Conservation (phyloP, 1,140 invertebrate genomes). For the Zophobas morio region DNA sequence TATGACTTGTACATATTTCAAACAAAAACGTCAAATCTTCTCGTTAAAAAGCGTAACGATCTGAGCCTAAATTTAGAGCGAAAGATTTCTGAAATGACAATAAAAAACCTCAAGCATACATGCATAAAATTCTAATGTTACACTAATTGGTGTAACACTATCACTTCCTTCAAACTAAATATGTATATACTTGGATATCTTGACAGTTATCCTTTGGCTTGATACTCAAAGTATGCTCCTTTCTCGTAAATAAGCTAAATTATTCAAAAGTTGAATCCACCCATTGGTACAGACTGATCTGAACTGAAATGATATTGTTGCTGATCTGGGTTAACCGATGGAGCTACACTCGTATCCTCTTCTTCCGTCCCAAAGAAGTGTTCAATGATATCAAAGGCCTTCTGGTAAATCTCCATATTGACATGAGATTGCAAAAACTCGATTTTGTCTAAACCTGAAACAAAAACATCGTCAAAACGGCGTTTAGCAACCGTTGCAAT, state of each 20-base stretch:
- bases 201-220: conserved; percentile 23
- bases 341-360: conserved; percentile 88
- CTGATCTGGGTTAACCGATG: conserved; percentile 82
- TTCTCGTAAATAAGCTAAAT: conserved; percentile 19
- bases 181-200: conserved; percentile 3
- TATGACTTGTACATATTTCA: neutral
- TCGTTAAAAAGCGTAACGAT: neutral
- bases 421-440: conserved; percentile 97
- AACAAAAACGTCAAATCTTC: neutral
- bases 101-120: conserved; percentile 34
- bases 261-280: conserved; percentile 83
- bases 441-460: conserved; percentile 94
- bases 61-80: neutral
- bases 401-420: conserved; percentile 96
- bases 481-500: too few relatives aligned
- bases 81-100: conserved; percentile 4
- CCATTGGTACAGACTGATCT: conserved; percentile 81
- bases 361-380: conserved; percentile 94
- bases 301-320: conserved; percentile 85
- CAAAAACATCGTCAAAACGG: neutral
- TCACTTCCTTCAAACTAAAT: conserved; percentile 53
- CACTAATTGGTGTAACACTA: conserved; percentile 27
- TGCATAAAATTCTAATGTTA: conserved; percentile 52
- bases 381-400: conserved; percentile 97
- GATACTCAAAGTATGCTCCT: neutral